A percentile compares a stretch with the other conserved stretches of the same genome.
phyloP scores from a whole-genome alignment of 2,113 vertebrate species.

The Agapornis roseicollis region DNA sequence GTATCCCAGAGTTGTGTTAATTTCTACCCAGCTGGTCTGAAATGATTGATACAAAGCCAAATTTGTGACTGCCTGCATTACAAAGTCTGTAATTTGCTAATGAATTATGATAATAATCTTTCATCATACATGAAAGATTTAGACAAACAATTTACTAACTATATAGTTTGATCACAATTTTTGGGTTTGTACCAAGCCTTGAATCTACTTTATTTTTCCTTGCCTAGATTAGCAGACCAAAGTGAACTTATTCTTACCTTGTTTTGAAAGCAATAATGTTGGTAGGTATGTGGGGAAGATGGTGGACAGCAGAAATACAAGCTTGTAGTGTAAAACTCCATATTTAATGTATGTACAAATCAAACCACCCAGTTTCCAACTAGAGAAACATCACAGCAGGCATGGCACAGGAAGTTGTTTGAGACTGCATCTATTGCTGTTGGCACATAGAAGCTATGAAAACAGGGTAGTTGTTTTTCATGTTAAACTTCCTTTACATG shows the following conservation, averaged over 20 bases:
- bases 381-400: neutral
- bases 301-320: neutral
- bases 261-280: neutral
- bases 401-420: neutral
- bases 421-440: neutral
- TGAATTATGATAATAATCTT: slow-evolving; percentile 85
- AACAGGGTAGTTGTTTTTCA: neutral
- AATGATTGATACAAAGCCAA: slow-evolving; percentile 83
- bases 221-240: slow-evolving; percentile 41
- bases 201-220: slow-evolving; percentile 64
- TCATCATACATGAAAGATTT: slow-evolving; percentile 83
- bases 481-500: neutral
- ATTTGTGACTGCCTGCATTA: slow-evolving; percentile 80
- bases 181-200: slow-evolving; percentile 72
- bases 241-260: slow-evolving; percentile 25
- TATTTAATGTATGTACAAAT: neutral
- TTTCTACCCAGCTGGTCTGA: slow-evolving; percentile 81
- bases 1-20: slow-evolving; percentile 79
- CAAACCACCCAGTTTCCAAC: neutral
- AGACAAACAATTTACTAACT: slow-evolving; percentile 81
- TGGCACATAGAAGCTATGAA: neutral
- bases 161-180: slow-evolving; percentile 81
- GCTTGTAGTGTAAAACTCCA: neutral
- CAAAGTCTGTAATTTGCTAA: slow-evolving; percentile 84
- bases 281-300: neutral